Conservation (phyloP, 2,797 vertebrate genomes). For the Onychomys leucogaster region DNA sequence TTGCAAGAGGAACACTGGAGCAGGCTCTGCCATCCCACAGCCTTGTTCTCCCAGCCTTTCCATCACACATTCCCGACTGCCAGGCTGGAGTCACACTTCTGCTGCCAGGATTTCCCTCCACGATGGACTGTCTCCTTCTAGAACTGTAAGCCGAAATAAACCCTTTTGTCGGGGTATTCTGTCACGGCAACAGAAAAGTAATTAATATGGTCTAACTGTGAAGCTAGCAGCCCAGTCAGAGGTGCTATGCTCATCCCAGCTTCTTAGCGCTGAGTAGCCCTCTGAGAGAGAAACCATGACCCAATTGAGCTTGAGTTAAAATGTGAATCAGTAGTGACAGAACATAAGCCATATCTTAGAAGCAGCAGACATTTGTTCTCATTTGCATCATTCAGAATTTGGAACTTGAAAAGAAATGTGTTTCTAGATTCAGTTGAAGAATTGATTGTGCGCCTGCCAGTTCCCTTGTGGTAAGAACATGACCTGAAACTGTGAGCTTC, state of each 20-base stretch:
- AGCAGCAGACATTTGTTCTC: not conserved
- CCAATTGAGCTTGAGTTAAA: not conserved
- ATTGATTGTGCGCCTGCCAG: not conserved
- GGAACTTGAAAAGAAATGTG: constrained; percentile 19
- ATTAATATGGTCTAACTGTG: not conserved
- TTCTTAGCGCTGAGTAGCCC: not conserved
- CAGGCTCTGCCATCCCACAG: not conserved
- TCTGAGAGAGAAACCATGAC: not conserved
- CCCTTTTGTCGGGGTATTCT: not conserved
- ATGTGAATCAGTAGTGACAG: not conserved
- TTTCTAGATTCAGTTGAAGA: constrained; percentile 40
- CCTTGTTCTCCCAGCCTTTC: not conserved
- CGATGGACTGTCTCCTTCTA: not conserved
- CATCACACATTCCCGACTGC: not conserved
- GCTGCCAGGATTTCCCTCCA: not conserved
- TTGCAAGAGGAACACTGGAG: not conserved
- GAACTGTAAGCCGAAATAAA: not conserved
- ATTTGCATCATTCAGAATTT: constrained; percentile 26
- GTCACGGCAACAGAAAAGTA: not conserved
- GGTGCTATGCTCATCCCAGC: not conserved
- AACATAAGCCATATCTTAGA: constrained; percentile 35
- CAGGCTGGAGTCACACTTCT: no score
- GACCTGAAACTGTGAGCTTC: not conserved
- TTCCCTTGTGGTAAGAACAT: not conserved
- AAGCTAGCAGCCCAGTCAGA: not conserved